Evolutionary conservation across 2,113 vertebrate species (phyloP).

Genomic region (Lagenorhynchus albirostris): DNA sequence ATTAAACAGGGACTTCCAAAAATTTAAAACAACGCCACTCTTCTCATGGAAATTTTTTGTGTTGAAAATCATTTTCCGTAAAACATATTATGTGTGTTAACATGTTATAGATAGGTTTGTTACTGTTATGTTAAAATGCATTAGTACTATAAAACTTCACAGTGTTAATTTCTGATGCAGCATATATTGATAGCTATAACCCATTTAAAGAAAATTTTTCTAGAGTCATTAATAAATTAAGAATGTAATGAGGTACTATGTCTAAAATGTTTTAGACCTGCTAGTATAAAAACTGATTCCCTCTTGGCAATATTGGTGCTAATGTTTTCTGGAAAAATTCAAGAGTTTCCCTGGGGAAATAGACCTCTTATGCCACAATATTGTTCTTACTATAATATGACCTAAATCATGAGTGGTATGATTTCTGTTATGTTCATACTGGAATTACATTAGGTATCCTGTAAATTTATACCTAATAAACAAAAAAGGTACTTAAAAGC

Average conservation of each 20-base stretch:
- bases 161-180: background rate
- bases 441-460: background rate
- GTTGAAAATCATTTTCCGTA: background rate
- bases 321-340: background rate
- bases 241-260: background rate
- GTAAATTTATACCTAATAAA: background rate
- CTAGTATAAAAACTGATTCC: background rate
- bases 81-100: background rate
- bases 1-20: slow-evolving; percentile 16
- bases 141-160: background rate
- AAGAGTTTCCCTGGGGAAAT: background rate
- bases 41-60: background rate
- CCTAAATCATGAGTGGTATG: background rate
- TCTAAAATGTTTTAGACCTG: background rate
- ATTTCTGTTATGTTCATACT: background rate
- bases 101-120: background rate
- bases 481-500: background rate
- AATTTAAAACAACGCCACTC: background rate
- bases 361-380: background rate
- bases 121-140: background rate
- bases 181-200: background rate
- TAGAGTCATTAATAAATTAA: background rate
- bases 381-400: background rate
- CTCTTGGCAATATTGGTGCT: background rate
- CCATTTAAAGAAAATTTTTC: background rate